Evolutionary conservation across 2,113 vertebrate genomes (phyloP), one percentile per base, ranked within the genome.

Genomic region (Thryonomys swinderianus): DNA sequence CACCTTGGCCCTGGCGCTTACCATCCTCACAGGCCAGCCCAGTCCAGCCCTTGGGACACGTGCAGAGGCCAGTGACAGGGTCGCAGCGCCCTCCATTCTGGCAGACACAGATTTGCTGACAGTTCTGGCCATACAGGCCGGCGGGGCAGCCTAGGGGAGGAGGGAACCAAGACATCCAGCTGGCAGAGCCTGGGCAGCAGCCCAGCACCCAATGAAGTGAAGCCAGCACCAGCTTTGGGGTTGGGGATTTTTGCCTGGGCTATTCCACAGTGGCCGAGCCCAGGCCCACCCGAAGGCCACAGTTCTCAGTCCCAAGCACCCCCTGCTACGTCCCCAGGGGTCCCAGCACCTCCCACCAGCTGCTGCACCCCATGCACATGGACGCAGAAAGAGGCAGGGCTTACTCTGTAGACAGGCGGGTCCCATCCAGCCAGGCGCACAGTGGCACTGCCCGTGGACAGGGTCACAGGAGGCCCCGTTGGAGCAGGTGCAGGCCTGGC

Each of bases 1-100:
- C 16, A 0, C n/a, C 32, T 17, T 11, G 4, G 45, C 5, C 0
- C 34, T 25, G 1, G 23, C 0, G 42, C 98, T 99, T 97, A 99
- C 99, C 99, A 62, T 97, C 97, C 96, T 99, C 99, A 3, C 99
- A 99, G 91, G 99, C 99, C 69, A 97, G 90, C 48, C 99, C 99
- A 0, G 87, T 98, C 99, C 99, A 99, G 2, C 99, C 99, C 0
- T 96, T 97, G 0, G 97, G 97, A 67, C 99, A 99, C 0, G 91
- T 30, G 1, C 99, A 99, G 74, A 42, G 96, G 76, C 99, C 99
- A 0, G 97, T 98, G 90, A 93, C 95, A 0, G 98, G 98, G 97
- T 99, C 98, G 12, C 99, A 99, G 3, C 96, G 95, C 74, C 98
- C 99, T 0, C 99, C 99, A 0, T 99, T 99, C 83, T 96, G 99